Conservation (phyloP, 2,797 vertebrate genomes). For the Atherinosoma microstoma region DNA sequence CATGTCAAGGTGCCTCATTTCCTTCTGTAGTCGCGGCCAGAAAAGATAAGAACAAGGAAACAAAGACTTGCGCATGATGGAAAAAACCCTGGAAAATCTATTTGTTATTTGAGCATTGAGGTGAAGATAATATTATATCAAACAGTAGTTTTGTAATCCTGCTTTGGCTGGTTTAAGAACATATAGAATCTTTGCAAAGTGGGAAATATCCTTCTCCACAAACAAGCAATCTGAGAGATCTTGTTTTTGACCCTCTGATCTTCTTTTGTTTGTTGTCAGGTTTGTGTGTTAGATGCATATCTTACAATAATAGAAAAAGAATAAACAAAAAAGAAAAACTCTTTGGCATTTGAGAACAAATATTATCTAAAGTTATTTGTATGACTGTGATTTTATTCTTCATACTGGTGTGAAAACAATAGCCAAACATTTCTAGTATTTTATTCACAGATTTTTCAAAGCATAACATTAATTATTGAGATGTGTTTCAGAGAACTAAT, state of each 20-base stretch:
- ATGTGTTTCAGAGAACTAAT: slow-evolving; percentile 64
- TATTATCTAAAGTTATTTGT: slow-evolving; percentile 46
- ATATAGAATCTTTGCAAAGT: not conserved
- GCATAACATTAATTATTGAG: slow-evolving; percentile 76
- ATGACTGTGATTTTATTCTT: slow-evolving; percentile 13
- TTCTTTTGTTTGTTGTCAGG: slow-evolving; percentile 36
- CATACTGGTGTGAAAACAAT: slow-evolving; percentile 59
- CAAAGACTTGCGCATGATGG: not conserved
- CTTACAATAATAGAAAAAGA: not conserved
- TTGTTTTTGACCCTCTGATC: slow-evolving; percentile 24
- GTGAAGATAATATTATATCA: slow-evolving; percentile 1
- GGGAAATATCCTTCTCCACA: not conserved
- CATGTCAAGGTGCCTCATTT: slow-evolving; percentile 36
- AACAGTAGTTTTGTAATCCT: slow-evolving; percentile 7
- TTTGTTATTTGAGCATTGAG: slow-evolving; percentile 2
- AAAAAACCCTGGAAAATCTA: not conserved
- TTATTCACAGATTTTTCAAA: slow-evolving; percentile 66
- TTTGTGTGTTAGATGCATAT: slow-evolving; percentile 23
- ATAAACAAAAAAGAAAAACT: slow-evolving; percentile 20
- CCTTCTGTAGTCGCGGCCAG: slow-evolving; percentile 26
- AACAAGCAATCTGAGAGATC: slow-evolving; percentile 6
- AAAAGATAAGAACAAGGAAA: slow-evolving; percentile 45
- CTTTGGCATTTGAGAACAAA: slow-evolving; percentile 20
- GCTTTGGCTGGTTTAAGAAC: not conserved
- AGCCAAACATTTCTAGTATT: slow-evolving; percentile 40